Base-by-base conservation (phyloP, 2,797 vertebrate species). In the Amblyopsis hoosieri region DNA sequence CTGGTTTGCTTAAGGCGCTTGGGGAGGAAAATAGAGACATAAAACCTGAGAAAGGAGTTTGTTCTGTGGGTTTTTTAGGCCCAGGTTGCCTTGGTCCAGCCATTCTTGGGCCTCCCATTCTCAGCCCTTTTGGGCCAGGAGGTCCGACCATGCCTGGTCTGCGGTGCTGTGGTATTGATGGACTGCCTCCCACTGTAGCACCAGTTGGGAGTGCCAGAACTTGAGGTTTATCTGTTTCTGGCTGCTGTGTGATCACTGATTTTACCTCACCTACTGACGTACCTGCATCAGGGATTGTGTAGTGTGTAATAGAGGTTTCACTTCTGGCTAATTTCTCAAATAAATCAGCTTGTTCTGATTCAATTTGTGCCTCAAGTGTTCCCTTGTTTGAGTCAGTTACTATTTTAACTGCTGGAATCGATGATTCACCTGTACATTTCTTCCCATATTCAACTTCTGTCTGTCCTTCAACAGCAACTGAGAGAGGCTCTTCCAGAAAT, bases 11-110 rank as follows among this genome's bases (percentile, higher is more conserved):
- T n/a, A 93, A 85, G 60, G 91, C 81, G 79, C 62, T 90, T 67
- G 89, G 80, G 12, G 82, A 81, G 70, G 94, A 94, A 80, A 96
- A 95, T 89, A 98, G 97, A 54, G 95, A 95, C 92, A 99, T 94
- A 56, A 99, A 96, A 15, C 94, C 95, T 78, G 96, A 96, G 90
- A 99, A 94, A 67, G 93, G 89, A 91, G 87, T 91, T 67, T 88
- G 78, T 57, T 94, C 92, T 53, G 92, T 79, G 37, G 90, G 77
- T 64, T 82, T 92, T 62, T 93, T 91, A 74, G 72, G 83, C 58
- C 78, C 90, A 81, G 85, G 80, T 53, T 87, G 80, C 64, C 75
- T 71, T 56, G 84, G 80, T 54, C 81, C 91, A 79, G 85, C 79
- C 70, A 86, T 78, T 64, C 72, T 64, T 52, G 82, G 84, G 0